Evolutionary conservation across 2,113 vertebrate species (phyloP), one percentile per base, ranked within the genome.

Genomic region (Campylomormyrus tamandua): DNA sequence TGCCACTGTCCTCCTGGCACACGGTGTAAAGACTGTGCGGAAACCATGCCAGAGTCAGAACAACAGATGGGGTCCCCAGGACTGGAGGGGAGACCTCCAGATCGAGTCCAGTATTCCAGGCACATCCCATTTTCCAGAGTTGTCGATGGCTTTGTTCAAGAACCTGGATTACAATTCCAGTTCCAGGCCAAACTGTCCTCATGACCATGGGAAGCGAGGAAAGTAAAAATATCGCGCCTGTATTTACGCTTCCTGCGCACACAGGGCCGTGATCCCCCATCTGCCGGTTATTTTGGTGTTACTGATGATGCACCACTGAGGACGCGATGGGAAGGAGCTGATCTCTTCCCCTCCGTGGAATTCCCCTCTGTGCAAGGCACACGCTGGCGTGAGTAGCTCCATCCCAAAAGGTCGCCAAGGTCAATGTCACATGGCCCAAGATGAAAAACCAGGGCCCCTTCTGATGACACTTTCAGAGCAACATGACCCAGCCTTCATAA

Each of bases 351-450:
- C 89, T 90, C 84, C 49, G 53, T 35, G 90, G 90, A 90, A 88
- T 90, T 88, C 77, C 70, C 74, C 66, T 88, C 58, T 58, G 50
- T 87, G 45, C 62, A n/a, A 13, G 74, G 87, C 86, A 39, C 24
- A 90, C 19, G 80, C 42, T 45, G 27, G 66, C 83, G 85, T 9
- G 88, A 17, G 88, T 45, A 74, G 27, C 48, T 9, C n/a, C 31
- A 50, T 70, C 70, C 48, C 58, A 56, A 50, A 42, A 77, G 83
- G 7, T 31, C 35, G 80, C 5, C 10, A 74, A 88, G 90, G 91
- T 35, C 88, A 31, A 74, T 83, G 92, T 93, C 88, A 92, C 91
- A 90, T 15, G 91, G 94, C 90, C 56, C 48, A 24, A 91, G 90
- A 92, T 94, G 89, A 94, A 94, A 94, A 80, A 2, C 2, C 2